Conservation (phyloP, 2,113 vertebrate species). For the Peromyscus californicus region DNA sequence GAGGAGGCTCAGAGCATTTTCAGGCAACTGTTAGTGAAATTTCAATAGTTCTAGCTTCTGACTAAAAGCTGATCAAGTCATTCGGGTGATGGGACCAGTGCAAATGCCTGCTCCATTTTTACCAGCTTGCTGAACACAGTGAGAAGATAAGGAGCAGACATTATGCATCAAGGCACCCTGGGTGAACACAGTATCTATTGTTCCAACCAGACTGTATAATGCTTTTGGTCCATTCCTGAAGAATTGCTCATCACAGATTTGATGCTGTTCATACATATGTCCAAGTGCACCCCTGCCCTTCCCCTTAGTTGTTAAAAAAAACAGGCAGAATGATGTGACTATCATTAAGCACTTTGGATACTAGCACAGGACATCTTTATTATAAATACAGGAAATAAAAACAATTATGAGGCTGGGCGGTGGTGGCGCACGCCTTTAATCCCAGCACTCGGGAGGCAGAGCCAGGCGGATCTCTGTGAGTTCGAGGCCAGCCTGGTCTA, state of each 20-base stretch:
- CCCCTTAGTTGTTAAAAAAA: neutral
- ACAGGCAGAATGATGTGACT: neutral
- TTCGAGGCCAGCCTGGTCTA: too few species aligned
- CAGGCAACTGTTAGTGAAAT: slow-evolving; percentile 42
- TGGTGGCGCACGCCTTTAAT: too few species aligned
- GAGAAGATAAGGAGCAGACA: neutral
- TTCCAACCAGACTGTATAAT: neutral
- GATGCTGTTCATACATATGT: neutral
- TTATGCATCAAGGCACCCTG: neutral
- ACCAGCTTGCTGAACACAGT: neutral
- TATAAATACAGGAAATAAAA: slow-evolving; percentile 13
- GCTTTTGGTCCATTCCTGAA: neutral
- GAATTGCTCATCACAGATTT: neutral
- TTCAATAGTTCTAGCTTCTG: slow-evolving; percentile 10
- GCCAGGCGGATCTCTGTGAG: too few species aligned
- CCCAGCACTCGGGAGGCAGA: too few species aligned
- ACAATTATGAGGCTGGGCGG: neutral
- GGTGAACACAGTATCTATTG: neutral
- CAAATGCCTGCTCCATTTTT: slow-evolving; percentile 1
- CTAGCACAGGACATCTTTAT: neutral
- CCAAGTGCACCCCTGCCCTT: neutral
- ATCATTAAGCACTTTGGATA: slow-evolving; percentile 11
- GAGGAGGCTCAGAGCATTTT: slow-evolving; percentile 16
- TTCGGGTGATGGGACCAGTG: neutral
- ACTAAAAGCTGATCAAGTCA: slow-evolving; percentile 3